These are phyloP conservation scores for Pecten maximus DNA, from an alignment of 2,888 invertebrate species.

Conservation along the genomic window DNA sequence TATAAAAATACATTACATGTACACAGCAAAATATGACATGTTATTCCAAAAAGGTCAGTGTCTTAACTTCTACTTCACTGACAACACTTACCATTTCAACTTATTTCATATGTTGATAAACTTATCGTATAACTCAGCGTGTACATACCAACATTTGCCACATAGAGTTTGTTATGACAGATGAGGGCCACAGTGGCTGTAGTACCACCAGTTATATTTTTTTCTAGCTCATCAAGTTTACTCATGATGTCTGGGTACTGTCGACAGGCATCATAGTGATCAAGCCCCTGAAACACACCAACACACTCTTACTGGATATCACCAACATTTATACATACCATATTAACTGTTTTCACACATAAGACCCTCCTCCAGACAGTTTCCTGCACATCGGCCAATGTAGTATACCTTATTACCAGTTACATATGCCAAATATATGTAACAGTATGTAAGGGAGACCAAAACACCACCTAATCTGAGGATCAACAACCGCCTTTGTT, in stretches of 20 bases:
- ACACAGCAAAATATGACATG: too few species aligned
- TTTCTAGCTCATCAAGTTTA: conserved; percentile 89
- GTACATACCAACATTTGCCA: conserved; percentile 91
- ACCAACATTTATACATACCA: too few species aligned
- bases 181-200: conserved; percentile 92
- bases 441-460: too few species aligned
- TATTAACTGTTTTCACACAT: too few species aligned
- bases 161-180: conserved; percentile 90
- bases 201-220: conserved; percentile 91
- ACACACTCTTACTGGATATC: neutral
- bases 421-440: too few species aligned
- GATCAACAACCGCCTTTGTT: too few species aligned
- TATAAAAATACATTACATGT: too few species aligned
- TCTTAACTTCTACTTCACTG: neutral
- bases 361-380: too few species aligned
- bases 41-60: too few species aligned
- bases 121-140: neutral
- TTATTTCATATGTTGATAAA: neutral
- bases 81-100: neutral
- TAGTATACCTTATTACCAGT: too few species aligned
- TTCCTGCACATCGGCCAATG: too few species aligned
- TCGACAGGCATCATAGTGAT: conserved; percentile 86
- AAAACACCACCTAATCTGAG: too few species aligned
- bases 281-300: conserved; percentile 81
- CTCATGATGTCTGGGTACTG: conserved; percentile 86